Evolutionary conservation across 2,797 vertebrate species (phyloP), one percentile per base, ranked within the genome.

Genomic region (Tapirus indicus): DNA sequence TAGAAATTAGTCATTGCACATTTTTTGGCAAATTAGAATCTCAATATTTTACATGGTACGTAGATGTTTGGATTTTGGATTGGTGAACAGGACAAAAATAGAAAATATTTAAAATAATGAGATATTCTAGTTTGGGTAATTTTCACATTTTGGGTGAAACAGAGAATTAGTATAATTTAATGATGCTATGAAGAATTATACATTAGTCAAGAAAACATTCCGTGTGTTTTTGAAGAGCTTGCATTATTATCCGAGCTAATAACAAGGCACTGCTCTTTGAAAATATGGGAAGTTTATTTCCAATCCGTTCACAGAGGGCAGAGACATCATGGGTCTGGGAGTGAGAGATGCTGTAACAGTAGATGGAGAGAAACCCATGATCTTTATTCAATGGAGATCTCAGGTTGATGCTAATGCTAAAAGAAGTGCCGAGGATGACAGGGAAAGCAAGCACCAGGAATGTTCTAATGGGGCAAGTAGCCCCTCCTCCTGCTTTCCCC

Each of bases 21-120:
- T 56, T 92, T 86, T 92, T 84, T 74, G 54, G 10, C n/a, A 88
- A 93, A 47, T n/a, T 85, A 84, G 75, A 86, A 56, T 74, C 35
- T 94, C 16, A 5, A 1, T 49, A 35, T 54, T 69, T 72, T 54
- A n/a, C 7, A 58, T 3, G 16, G 27, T 80, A 47, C 11, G 2
- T 58, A 62, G 35, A 38, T 27, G 27, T 74, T 82, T 94, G 27
- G 20, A 82, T 90, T 92, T 96, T 74, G 64, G 23, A 44, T 58
- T 88, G 3, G 20, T 75, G 49, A 92, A 62, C n/a, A 87, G 41
- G 47, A 35, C 72, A 64, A 68, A 23, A 41, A 23, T 0, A 58
- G 8, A 75, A 87, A 77, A 83, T 91, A n/a, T 38, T 62, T 71
- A 49, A 96, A 66, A 74, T 56, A 25, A 14, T 86, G 41, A 25